These are phyloP conservation scores for Achatina immaculata DNA, from an alignment of 1,140 invertebrate genomes.

Conservation along the genomic window DNA sequence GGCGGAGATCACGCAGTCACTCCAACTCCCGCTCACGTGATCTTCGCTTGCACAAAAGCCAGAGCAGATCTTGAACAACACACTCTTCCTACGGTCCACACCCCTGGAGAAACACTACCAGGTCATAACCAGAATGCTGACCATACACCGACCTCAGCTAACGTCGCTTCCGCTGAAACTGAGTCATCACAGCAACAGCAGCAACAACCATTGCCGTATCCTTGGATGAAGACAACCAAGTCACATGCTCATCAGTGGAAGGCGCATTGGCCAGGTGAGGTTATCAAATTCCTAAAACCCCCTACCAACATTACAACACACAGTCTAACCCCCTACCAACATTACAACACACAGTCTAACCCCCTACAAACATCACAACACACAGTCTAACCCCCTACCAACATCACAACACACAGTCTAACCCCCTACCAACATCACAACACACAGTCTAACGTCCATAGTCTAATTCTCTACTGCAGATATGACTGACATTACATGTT, in stretches of 20 bases:
- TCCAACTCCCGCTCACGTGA: slow-evolving; percentile 17
- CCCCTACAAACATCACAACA: no score
- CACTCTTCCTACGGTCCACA: slow-evolving; percentile 24
- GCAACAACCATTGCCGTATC: slow-evolving; percentile 62
- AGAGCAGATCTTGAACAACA: slow-evolving; percentile 28
- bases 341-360: neutral
- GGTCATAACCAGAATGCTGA: slow-evolving; percentile 51
- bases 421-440: no score
- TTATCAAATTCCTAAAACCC: no score
- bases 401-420: neutral
- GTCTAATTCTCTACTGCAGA: no score
- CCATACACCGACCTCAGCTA: slow-evolving; percentile 28
- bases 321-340: neutral
- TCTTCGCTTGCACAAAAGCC: slow-evolving; percentile 30
- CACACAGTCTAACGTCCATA: neutral
- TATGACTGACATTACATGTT: no score
- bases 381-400: neutral
- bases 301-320: no score
- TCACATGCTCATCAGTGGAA: slow-evolving; percentile 71
- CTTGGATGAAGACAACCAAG: slow-evolving; percentile 72
- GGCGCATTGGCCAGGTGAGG: slow-evolving; percentile 69
- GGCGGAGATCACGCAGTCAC: neutral
- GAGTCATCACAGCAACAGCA: slow-evolving; percentile 35
- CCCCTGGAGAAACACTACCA: slow-evolving; percentile 49
- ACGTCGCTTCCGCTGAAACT: neutral